Conservation (phyloP, 2,888 invertebrate species). For the Fragum fragum region DNA sequence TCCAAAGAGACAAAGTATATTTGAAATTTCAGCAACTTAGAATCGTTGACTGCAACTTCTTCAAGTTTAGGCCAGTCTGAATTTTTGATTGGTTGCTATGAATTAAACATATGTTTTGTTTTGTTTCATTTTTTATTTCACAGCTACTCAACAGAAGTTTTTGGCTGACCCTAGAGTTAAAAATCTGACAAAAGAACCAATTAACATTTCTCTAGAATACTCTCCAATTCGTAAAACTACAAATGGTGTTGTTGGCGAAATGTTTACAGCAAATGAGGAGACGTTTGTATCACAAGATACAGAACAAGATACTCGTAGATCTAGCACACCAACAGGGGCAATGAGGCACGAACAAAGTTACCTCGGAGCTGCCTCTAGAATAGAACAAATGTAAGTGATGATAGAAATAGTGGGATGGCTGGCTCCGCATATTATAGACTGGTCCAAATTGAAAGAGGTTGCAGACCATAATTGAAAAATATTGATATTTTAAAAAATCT, state of each 20-base stretch:
- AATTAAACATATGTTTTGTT: too few relatives aligned
- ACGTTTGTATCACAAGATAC: slow-evolving; percentile 65
- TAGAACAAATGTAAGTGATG: slow-evolving; percentile 59
- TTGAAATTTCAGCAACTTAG: too few relatives aligned
- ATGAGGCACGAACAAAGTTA: slow-evolving; percentile 15
- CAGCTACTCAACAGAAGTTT: slow-evolving; percentile 10
- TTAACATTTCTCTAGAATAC: slow-evolving; percentile 52
- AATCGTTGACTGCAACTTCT: too few relatives aligned
- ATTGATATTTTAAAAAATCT: too few relatives aligned
- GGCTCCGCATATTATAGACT: too few relatives aligned
- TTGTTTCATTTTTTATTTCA: too few relatives aligned
- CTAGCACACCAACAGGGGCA: slow-evolving; percentile 52
- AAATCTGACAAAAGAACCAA: not conserved
- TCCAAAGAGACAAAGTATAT: too few relatives aligned
- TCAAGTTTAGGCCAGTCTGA: too few relatives aligned
- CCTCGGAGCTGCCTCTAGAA: slow-evolving; percentile 48
- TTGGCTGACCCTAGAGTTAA: slow-evolving; percentile 24
- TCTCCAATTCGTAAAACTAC: slow-evolving; percentile 54
- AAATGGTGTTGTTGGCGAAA: slow-evolving; percentile 47
- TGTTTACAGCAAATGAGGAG: slow-evolving; percentile 66
- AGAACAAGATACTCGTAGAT: slow-evolving; percentile 64
- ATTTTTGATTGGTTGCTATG: too few relatives aligned
- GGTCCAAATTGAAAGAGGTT: too few relatives aligned
- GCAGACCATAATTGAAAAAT: too few relatives aligned
- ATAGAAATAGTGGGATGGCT: too few relatives aligned